Evolutionary conservation across 2,113 vertebrate genomes (phyloP).

Genomic region (Coptodon bakossiorum): DNA sequence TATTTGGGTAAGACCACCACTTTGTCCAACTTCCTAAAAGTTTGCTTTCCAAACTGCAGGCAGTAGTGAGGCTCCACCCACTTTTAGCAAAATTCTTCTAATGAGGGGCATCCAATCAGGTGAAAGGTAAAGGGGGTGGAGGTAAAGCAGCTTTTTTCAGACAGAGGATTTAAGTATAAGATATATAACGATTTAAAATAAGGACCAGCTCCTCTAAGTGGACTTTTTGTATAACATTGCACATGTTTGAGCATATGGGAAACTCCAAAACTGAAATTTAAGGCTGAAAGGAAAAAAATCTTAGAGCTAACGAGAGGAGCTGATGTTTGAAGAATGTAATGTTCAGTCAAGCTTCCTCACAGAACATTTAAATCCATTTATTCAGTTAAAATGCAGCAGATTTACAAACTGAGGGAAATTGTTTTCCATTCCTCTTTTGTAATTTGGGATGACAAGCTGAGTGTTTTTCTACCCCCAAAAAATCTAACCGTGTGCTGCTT

Average conservation of each 20-base stretch:
- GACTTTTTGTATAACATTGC: neutral
- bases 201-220: neutral
- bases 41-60: neutral
- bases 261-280: neutral
- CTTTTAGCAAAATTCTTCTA: neutral
- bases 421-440: neutral
- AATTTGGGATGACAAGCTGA: neutral
- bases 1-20: neutral
- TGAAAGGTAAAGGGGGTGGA: neutral
- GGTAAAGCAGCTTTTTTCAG: neutral
- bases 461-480: neutral
- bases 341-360: neutral
- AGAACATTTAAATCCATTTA: neutral
- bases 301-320: fast-evolving
- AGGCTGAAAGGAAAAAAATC: neutral
- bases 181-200: neutral
- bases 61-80: neutral
- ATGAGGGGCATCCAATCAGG: neutral
- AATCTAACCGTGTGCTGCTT: neutral
- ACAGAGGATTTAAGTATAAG: neutral
- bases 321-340: neutral
- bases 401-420: neutral
- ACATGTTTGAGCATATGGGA: neutral
- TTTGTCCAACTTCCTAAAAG: neutral
- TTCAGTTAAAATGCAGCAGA: neutral